Percentiles rank a stretch among this genome's conserved stretches.
Conservation (phyloP, 2,888 invertebrate species). For the Teleogryllus oceanicus region DNA sequence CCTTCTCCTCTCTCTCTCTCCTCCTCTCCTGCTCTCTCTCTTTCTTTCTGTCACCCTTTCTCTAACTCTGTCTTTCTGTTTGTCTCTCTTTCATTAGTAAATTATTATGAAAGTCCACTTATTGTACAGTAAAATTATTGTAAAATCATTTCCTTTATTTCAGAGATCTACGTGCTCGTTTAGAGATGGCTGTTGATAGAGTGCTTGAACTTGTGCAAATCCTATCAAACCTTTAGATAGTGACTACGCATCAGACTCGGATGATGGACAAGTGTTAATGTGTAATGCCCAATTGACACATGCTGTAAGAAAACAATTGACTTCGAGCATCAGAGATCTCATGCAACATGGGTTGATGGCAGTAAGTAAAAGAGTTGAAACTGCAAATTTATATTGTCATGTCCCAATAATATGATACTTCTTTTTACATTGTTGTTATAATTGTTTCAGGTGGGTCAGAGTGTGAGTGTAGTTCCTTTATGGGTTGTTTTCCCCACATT, state of each 20-base stretch:
- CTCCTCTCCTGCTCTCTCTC: too few relatives aligned
- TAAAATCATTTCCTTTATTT: conserved; percentile 37
- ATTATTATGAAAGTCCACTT: too few relatives aligned
- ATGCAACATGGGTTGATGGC: conserved; percentile 88
- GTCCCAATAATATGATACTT: not conserved
- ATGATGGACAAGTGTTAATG: conserved; percentile 46
- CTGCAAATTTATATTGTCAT: not conserved
- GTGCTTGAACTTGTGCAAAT: conserved; percentile 62
- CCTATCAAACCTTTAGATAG: conserved; percentile 55
- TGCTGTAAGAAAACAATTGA: conserved; percentile 86
- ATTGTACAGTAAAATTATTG: too few relatives aligned
- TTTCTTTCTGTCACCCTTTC: too few relatives aligned
- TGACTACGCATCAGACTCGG: conserved; percentile 57
- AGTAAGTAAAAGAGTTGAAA: conserved; percentile 45
- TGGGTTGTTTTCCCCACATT: conserved; percentile 72
- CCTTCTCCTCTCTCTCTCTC: too few relatives aligned
- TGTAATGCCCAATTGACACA: conserved; percentile 79
- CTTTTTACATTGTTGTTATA: conserved; percentile 24
- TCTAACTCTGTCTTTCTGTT: too few relatives aligned
- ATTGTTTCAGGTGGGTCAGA: conserved; percentile 52
- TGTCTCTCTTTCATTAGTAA: too few relatives aligned
- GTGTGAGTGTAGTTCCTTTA: conserved; percentile 76
- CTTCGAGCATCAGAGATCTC: conserved; percentile 84
- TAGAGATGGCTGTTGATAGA: conserved; percentile 77
- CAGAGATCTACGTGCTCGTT: conserved; percentile 83